Evolutionary conservation across 1,140 invertebrate genomes (phyloP).

Genomic region (Saccostrea cuccullata): DNA sequence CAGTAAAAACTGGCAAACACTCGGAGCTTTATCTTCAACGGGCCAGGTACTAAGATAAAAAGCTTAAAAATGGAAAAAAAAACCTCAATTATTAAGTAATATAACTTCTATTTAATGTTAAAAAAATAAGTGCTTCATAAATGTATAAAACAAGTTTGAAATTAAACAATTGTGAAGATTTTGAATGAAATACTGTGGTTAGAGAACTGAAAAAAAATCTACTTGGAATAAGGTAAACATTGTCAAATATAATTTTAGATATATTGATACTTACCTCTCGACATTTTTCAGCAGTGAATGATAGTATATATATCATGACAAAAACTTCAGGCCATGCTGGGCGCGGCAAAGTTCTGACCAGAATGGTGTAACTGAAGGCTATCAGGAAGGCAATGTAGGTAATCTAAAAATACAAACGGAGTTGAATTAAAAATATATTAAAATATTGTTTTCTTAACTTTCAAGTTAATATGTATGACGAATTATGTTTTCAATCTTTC

Average conservation of each 20-base stretch:
- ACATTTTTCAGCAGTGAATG: conserved; percentile 94
- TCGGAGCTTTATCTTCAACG: conserved; percentile 68
- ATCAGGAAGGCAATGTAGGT: conserved; percentile 95
- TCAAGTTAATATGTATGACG: too few relatives aligned
- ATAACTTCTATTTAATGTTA: not conserved
- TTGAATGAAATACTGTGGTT: not conserved
- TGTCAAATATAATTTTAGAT: not conserved
- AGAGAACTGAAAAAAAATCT: not conserved
- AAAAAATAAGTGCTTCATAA: not conserved
- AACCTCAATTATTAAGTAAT: not conserved
- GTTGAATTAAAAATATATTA: too few relatives aligned
- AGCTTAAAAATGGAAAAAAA: conserved; percentile 62
- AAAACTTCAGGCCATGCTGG: conserved; percentile 92
- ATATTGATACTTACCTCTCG: conserved; percentile 84
- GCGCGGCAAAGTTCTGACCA: conserved; percentile 88
- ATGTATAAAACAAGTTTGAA: not conserved
- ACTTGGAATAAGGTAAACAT: not conserved
- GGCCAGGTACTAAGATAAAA: conserved; percentile 69
- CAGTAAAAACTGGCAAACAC: conserved; percentile 73
- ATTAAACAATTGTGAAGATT: not conserved
- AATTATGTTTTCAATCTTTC: too few relatives aligned
- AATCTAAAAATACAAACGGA: conserved; percentile 82
- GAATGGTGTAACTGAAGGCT: conserved; percentile 93
- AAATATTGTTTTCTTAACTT: too few relatives aligned
- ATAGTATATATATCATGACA: conserved; percentile 92